Percentiles rank a stretch among this genome's conserved stretches.
Conservation (phyloP, 1,140 invertebrate genomes). For the Gonioctena quinquepunctata region DNA sequence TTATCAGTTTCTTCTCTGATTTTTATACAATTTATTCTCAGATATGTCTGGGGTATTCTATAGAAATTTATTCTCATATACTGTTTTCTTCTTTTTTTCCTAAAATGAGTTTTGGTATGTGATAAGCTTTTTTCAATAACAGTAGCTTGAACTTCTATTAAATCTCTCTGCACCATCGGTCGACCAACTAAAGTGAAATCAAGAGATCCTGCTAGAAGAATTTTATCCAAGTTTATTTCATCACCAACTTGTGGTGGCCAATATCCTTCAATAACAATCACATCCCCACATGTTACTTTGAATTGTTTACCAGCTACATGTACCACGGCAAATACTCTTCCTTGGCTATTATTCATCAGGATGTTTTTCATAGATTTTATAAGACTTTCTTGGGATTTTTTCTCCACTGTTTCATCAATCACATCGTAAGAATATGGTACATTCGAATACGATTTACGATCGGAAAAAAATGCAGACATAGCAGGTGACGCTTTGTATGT, state of each 20-base stretch:
- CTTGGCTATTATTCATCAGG: conserved; percentile 60
- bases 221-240: conserved; percentile 84
- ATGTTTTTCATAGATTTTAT: conserved; percentile 64
- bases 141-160: conserved; percentile 80
- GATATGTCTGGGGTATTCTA: conserved; percentile 70
- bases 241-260: conserved; percentile 86
- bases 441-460: conserved; percentile 26
- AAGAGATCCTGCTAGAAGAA: conserved; percentile 77
- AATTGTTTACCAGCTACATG: conserved; percentile 83
- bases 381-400: conserved; percentile 37
- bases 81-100: conserved; percentile 76
- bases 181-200: conserved; percentile 86
- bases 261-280: conserved; percentile 80
- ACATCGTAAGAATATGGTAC: conserved; percentile 43
- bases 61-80: conserved; percentile 76
- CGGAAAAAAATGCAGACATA: background rate
- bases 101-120: conserved; percentile 78
- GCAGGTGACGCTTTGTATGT: background rate
- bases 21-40: conserved; percentile 74
- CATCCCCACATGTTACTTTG: conserved; percentile 85
- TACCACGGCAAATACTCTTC: conserved; percentile 85
- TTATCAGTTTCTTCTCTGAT: conserved; percentile 53
- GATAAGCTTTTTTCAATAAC: conserved; percentile 89
- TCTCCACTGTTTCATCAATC: conserved; percentile 35
- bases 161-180: conserved; percentile 75